Evolutionary conservation across 2,113 vertebrate genomes (phyloP), one percentile per base, ranked within the genome.

Genomic region (Trogon melanurus): DNA sequence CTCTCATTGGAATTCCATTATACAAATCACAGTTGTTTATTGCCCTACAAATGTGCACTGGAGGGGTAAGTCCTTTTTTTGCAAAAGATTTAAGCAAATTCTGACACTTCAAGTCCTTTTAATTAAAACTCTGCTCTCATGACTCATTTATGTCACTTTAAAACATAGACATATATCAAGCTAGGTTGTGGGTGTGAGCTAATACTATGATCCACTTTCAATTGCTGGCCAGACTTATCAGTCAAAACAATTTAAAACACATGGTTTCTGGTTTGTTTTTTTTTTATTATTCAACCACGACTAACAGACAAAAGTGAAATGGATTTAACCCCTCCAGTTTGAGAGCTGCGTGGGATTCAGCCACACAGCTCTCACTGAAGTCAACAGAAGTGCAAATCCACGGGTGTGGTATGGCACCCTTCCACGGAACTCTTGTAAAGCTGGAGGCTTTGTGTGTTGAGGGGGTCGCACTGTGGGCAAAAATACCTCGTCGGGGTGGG

Each of bases 231-330:
- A 96, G 91, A 87, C 62, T 92, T 96, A 96, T 96, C 93, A 93
- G 83, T 87, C 79, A 47, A 91, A 94, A 96, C 79, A 93, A 92
- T 95, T 96, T 81, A 87, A 96, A 96, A 95, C 88, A 95, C 70
- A 94, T 92, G 95, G 91, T 41, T 41, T 41, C 41, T 41, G 19
- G 90, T 50, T 32, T 23, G 80, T 86, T 76, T 88, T 93, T 75
- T 23, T 74, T 94, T 41, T 41, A 41, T 41, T 41, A 41, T 41
- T 41, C 50, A 84, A 47, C 76, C 90, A 74, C 85, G 67, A 60
- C 72, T 83, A 96, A 53, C 25, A 94, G 76, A 83, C 73, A 69
- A 75, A 60, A 92, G 25, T 9, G 2, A 75, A 93, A 89, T 14
- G 36, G 54, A 79, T 92, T 97, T 89, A 95, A 96, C 76, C 84